Conservation (phyloP, 2,797 vertebrate genomes). For the Myotis planiceps region DNA sequence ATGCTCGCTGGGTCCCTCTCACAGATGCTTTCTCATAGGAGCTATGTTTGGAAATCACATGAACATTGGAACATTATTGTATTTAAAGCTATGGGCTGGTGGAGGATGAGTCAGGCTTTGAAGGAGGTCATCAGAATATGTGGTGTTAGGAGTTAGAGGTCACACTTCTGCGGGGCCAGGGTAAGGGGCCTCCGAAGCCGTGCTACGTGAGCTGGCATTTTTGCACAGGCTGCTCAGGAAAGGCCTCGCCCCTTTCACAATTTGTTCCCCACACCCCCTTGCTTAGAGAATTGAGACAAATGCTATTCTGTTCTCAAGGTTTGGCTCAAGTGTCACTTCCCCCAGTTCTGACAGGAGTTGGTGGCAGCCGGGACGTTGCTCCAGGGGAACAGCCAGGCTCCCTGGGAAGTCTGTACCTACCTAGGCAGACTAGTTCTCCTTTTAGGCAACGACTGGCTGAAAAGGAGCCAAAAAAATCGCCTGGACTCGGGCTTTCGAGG, state of each 20-base stretch:
- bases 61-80: rapidly evolving
- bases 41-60: rapidly evolving
- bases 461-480: background rate
- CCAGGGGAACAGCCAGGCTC: too few relatives aligned
- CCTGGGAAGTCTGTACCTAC: background rate
- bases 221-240: rapidly evolving
- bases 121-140: too few relatives aligned
- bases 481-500: rapidly evolving
- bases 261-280: background rate
- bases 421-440: background rate
- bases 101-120: rapidly evolving
- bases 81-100: background rate
- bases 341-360: background rate
- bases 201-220: background rate
- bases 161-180: background rate
- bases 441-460: rapidly evolving
- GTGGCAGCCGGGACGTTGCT: background rate
- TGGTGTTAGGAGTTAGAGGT: too few relatives aligned
- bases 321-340: background rate
- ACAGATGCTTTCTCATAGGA: background rate
- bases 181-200: background rate
- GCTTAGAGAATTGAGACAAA: background rate
- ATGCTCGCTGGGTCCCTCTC: background rate
- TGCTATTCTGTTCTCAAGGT: background rate
- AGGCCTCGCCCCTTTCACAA: rapidly evolving